Evolutionary conservation across 2,797 vertebrate species (phyloP), one percentile per base, ranked within the genome.

Genomic region (Cichlasoma orientale): DNA sequence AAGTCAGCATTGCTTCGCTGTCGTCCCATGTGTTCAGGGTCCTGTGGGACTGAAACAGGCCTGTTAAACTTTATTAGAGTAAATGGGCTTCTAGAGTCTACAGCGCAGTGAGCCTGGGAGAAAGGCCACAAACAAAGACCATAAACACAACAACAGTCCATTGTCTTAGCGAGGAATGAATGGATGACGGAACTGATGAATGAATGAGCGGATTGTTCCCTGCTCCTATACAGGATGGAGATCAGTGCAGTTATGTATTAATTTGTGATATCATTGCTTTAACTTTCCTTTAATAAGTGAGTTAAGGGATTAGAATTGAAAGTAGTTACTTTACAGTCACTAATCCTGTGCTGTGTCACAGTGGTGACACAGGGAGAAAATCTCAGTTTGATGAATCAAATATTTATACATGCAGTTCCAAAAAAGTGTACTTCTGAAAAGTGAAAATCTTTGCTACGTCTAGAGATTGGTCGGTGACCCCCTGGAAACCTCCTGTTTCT

Each of bases 41-140:
- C 91, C 88, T 70, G 78, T 76, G 89, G 83, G 87, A 91, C 84
- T 50, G 55, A 86, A 82, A 27, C 76, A 21, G 75, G 80, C 88
- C 87, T 89, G 92, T 93, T 91, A 87, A 91, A 92, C 90, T 92
- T 94, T 92, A 94, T 90, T 90, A 79, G 87, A 84, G 83, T 80
- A 77, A 90, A 82, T 87, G 86, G 86, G 82, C 86, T 90, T 86
- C 84, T 83, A 68, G 85, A 88, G 83, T 75, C 79, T 82, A 78
- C 78, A 54, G 71, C 72, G 73, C 74, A 68, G 73, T 59, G 80
- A 82, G 89, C 80, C 81, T 82, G 88, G 85, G 88, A 91, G 81
- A 89, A 58, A 85, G 81, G 68, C 83, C 79, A 83, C 83, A 74
- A 88, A 87, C 85, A 83, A 66, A 85, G 76, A 83, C 85, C 58